Conservation (phyloP, 2,888 invertebrate species). For the Euzetes globulus region DNA sequence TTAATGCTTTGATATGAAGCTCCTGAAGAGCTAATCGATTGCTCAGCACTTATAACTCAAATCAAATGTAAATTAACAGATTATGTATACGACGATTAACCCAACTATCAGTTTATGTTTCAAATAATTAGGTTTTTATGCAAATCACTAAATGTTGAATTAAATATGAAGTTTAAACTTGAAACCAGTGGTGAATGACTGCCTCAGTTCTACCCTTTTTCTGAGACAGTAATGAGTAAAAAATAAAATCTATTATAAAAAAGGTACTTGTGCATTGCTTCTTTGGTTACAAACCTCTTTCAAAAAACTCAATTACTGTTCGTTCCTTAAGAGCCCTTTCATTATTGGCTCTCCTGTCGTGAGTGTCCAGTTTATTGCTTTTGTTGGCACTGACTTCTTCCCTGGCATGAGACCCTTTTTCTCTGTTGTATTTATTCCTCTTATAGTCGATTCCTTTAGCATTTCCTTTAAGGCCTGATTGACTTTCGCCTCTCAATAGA, state of each 20-base stretch:
- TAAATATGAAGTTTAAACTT: no score
- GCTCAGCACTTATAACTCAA: not conserved
- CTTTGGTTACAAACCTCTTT: conserved; percentile 37
- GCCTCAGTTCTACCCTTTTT: no score
- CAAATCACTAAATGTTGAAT: not conserved
- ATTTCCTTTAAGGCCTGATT: conserved; percentile 1
- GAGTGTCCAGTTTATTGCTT: conserved; percentile 35
- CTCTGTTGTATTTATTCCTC: conserved; percentile 20
- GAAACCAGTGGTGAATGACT: no score
- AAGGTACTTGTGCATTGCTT: no score
- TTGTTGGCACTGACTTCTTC: conserved; percentile 37
- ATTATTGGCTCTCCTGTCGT: conserved; percentile 39
- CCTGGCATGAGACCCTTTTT: conserved; percentile 36
- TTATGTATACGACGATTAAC: not conserved
- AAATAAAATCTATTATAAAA: no score
- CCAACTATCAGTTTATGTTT: not conserved
- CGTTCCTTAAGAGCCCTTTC: conserved; percentile 40
- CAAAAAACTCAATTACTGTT: conserved; percentile 41
- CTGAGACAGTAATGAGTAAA: no score
- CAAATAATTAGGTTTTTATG: conserved; percentile 1
- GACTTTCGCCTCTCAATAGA: conserved; percentile 5
- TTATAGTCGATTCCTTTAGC: conserved; percentile 1
- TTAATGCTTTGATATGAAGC: not conserved
- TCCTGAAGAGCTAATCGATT: not conserved
- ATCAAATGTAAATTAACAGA: not conserved